These are phyloP conservation scores for Heteropelma amictum DNA, from an alignment of 2,888 invertebrate species.

Conservation along the genomic window DNA sequence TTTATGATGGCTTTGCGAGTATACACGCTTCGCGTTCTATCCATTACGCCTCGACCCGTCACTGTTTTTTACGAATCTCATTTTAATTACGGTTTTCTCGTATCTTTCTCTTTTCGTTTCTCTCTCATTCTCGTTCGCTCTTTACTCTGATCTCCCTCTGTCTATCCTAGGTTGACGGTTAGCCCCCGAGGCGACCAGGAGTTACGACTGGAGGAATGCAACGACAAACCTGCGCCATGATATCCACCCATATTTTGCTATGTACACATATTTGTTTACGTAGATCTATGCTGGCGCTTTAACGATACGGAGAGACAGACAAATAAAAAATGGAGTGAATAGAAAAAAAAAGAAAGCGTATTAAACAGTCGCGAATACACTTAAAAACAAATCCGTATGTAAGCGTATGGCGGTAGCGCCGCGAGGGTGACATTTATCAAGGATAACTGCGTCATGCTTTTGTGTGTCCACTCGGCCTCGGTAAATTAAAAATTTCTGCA, in stretches of 20 bases:
- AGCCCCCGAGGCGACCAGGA: constrained; percentile 35
- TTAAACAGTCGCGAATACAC: constrained; percentile 27
- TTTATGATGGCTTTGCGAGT: constrained; percentile 68
- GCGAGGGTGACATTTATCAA: constrained; percentile 15
- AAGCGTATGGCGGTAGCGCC: not conserved
- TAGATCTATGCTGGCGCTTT: constrained; percentile 3
- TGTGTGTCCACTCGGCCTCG: too few relatives aligned
- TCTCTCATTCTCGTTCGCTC: constrained; percentile 15
- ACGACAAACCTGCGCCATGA: constrained; percentile 12
- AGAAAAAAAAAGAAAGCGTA: constrained; percentile 3
- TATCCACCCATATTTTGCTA: not conserved
- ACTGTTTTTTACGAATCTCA: constrained; percentile 65
- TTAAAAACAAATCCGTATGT: constrained; percentile 21
- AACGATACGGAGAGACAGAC: not conserved
- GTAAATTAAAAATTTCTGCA: constrained; percentile 24
- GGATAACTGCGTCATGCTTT: constrained; percentile 11
- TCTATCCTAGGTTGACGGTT: constrained; percentile 45
- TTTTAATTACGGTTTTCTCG: constrained; percentile 67
- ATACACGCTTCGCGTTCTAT: constrained; percentile 59
- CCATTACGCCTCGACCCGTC: constrained; percentile 61
- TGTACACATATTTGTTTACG: constrained; percentile 28
- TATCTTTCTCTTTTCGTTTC: too few relatives aligned
- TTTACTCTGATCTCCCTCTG: constrained; percentile 9
- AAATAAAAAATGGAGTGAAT: not conserved
- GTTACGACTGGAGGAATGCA: constrained; percentile 34